These are phyloP conservation scores for Equus przewalskii DNA, from an alignment of 2,113 vertebrate genomes.

Conservation along the genomic window DNA sequence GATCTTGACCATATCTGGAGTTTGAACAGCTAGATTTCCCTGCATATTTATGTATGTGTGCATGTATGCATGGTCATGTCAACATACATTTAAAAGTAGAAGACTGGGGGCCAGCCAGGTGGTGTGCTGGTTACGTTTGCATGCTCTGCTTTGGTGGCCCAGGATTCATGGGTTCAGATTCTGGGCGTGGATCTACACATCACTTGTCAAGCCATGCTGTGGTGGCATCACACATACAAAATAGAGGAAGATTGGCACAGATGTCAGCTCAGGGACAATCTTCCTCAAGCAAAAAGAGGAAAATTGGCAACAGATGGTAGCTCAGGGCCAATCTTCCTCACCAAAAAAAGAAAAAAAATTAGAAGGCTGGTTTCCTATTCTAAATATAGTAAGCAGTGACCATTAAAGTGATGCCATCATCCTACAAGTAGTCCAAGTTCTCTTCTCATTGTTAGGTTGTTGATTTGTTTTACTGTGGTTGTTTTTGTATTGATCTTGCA, in stretches of 20 bases:
- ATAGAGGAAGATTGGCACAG: too few species aligned
- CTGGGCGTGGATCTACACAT: too few species aligned
- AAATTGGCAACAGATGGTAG: too few species aligned
- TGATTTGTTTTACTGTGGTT: constrained; percentile 22
- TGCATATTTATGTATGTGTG: neutral
- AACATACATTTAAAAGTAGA: neutral
- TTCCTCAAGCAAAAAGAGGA: too few species aligned
- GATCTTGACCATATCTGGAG: neutral
- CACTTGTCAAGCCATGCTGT: too few species aligned
- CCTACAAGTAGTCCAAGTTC: neutral
- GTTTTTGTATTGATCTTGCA: neutral
- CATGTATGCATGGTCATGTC: neutral
- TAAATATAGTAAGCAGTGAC: neutral
- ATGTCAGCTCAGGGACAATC: too few species aligned
- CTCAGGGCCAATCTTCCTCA: too few species aligned
- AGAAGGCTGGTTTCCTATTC: neutral
- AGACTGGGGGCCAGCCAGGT: neutral
- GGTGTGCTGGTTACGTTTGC: too few species aligned
- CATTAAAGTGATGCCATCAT: neutral
- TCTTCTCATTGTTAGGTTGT: neutral
- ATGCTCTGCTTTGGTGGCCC: too few species aligned
- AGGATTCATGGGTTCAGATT: too few species aligned
- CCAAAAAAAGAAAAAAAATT: neutral
- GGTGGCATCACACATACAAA: too few species aligned
- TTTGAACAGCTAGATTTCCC: neutral